Evolutionary conservation across 2,113 vertebrate genomes (phyloP), one percentile per base, ranked within the genome.

Genomic region (Fregata magnificens): DNA sequence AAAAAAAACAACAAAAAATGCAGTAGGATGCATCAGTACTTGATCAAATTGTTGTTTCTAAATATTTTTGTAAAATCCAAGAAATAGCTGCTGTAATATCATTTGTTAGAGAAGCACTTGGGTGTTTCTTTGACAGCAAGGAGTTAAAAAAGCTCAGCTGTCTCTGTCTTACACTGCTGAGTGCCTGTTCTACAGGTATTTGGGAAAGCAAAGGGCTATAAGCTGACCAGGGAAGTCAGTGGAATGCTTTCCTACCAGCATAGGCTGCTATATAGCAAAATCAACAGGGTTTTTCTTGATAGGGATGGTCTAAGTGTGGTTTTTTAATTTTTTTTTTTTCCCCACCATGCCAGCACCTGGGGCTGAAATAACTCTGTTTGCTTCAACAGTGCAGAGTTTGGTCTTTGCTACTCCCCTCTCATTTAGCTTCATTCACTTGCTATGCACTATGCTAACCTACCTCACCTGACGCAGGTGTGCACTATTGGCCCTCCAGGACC

Each of bases 181-280:
- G n/a, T n/a, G n/a, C n/a, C n/a, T n/a, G n/a, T n/a, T n/a, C n/a
- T n/a, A n/a, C n/a, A n/a, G n/a, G n/a, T n/a, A n/a, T n/a, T n/a
- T n/a, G n/a, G 83, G n/a, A 32, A 56, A 55, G 69, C 40, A 24
- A 10, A 42, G 26, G 62, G n/a, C 58, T 25, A 0, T 1, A 22
- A 58, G 13, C 34, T 72, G 47, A 21, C 20, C 16, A 2, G 63
- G 56, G 20, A 7, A 5, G 8, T 6, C 49, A 20, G 12, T 9
- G 28, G 14, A 56, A 32, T 19, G 32, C 58, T 25, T 11, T 72
- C 44, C 32, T 52, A 19, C 21, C 50, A 44, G 24, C 9, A 1
- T 0, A 44, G 32, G 18, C 45, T 74, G 8, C 26, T 29, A 21
- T 0, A 1, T 3, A 36, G 50, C 52, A 45, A 82, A 61, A 38